Evolutionary conservation across 1,140 invertebrate genomes (phyloP), one percentile per base, ranked within the genome.

Genomic region (Bicyclus anynana): DNA sequence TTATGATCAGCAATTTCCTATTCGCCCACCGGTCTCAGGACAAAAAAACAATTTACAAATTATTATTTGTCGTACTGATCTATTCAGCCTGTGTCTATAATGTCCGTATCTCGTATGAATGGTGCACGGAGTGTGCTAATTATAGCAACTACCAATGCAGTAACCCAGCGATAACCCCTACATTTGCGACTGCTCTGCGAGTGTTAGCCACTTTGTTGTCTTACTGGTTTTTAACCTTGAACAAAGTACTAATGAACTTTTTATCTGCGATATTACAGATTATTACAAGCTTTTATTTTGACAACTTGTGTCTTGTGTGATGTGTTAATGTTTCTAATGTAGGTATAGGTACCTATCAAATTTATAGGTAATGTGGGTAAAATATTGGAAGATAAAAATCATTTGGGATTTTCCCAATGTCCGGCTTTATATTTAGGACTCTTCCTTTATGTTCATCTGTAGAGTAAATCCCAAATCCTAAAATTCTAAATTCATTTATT

Each of bases 111-210:
- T 52, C 55, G 59, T 59, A 65, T 78, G 68, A 78, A 74, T 74
- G 74, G 67, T 59, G 54, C 62, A 55, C 57, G 35, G 65, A 62
- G 62, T 64, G 66, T 55, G 56, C 69, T 75, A 80, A 80, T 77
- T 77, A 80, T 80, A 80, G 77, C 72, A 59, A 42, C 59, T 80
- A 80, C 72, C 72, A 53, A 62, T 57, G 64, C 62, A 59, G 33
- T 57, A 69, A 77, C 66, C 72, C 49, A 23, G 12, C 14, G 74
- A 79, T 79, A 77, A 77, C 74, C 76, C 60, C 50, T 56, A 60
- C 47, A 40, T 51, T 56, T 38, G 49, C 49, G 52, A 52, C 56
- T 52, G 40, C 40, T 17, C 2, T 44, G 18, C 12, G 5, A 20
- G 2, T 20, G 20, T 44, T 7, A 20, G 10, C 16, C 10, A 20